Evolutionary conservation across 92 coral and sea anemone genomes (phyloP), one percentile per base, ranked within the genome.

Genomic region (Porites cylindrica): DNA sequence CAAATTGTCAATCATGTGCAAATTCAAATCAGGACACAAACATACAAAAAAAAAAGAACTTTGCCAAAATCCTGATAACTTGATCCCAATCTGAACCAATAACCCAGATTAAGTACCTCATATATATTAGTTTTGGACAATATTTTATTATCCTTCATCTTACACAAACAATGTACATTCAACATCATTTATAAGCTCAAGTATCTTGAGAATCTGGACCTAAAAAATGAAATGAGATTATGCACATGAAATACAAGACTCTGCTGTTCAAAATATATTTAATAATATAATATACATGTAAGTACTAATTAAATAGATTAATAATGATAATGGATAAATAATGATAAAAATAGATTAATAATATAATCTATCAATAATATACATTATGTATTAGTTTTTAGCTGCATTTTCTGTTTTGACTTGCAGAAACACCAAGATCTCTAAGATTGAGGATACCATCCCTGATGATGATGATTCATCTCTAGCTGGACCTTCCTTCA

Each of bases 401-500:
- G 29, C 66, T 75, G 79, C 66, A 75, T 75, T 47, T 69, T 69
- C 38, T 47, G 38, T 69, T 69, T 69, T 54, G 51, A 53, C 29
- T 75, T 75, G 79, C 24, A 75, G 79, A 75, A 19, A 75, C 66
- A 75, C 66, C 62, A 73, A 73, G 78, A 73, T 29, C 56, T 73
- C 78, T 52, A 73, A 73, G 26, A 51, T 51, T 73, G 78, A 73
- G 7, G 78, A 29, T 50, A n/a, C 78, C 78, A 73, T 73, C 62
- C 78, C 78, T 10, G 77, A 72, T 72, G 77, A 72, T 73, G 79
- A 75, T 75, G 79, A 75, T 75, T 1, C 79, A 23, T 60, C 79
- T 66, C 83, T 79, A 7, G 75, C 86, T 66, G 86, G 86, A 69
- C 86, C 86, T 59, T 82, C 86, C 21, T 70, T 47, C 20, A 51